Percentiles rank a stretch among this genome's conserved stretches.
Evolutionary conservation across 2,113 vertebrate species (phyloP).

Genomic region (Antechinus flavipes): DNA sequence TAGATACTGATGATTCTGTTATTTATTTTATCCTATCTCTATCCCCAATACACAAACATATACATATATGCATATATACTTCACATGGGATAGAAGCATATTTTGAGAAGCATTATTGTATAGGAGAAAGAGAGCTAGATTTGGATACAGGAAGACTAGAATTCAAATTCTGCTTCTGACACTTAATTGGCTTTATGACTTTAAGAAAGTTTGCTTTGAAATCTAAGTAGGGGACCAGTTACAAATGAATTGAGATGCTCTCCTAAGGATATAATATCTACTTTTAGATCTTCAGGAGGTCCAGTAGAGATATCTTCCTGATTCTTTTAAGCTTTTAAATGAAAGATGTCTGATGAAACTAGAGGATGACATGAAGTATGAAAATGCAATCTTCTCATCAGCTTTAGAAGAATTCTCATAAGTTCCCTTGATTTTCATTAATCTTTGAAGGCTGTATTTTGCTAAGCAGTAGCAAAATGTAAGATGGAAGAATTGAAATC

Average conservation of each 20-base stretch:
- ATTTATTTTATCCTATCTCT: neutral
- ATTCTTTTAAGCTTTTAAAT: neutral
- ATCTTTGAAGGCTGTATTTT: neutral
- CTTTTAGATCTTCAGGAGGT: neutral
- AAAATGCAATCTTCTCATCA: neutral
- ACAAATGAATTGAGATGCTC: accelerated
- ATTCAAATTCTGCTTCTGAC: neutral
- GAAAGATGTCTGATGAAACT: neutral
- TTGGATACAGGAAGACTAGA: neutral
- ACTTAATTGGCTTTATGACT: neutral
- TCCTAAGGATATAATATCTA: neutral
- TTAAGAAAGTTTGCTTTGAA: neutral
- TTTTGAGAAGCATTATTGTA: neutral
- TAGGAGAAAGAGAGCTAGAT: neutral
- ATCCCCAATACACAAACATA: neutral
- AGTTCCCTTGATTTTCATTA: neutral
- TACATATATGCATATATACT: neutral
- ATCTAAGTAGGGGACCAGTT: neutral
- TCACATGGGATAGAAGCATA: neutral
- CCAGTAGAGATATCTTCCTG: neutral
- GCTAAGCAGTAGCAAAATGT: too few species aligned
- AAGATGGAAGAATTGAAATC: neutral
- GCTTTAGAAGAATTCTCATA: neutral
- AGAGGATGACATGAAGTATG: neutral
- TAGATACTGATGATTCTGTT: neutral